Evolutionary conservation across 1,140 invertebrate species (phyloP).

Genomic region (Drosophila tristis): DNA sequence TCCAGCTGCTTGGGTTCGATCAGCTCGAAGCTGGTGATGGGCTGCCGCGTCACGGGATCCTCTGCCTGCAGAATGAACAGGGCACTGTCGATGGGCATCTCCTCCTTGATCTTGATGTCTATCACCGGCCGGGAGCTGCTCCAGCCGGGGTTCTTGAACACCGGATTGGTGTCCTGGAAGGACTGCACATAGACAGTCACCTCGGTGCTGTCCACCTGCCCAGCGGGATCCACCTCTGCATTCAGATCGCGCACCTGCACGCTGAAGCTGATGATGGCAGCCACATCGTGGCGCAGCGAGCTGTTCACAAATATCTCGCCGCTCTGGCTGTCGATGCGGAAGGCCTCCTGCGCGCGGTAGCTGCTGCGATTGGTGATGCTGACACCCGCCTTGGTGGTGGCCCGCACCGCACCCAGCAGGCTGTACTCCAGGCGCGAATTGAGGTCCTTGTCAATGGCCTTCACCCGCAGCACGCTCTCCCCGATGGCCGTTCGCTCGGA

Average conservation of each 20-base stretch:
- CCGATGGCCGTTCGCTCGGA: slow-evolving; percentile 89
- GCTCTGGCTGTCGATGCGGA: slow-evolving; percentile 88
- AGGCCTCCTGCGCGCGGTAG: slow-evolving; percentile 89
- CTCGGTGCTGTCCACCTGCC: slow-evolving; percentile 88
- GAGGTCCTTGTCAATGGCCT: slow-evolving; percentile 89
- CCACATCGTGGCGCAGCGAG: slow-evolving; percentile 90
- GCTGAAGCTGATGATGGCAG: slow-evolving; percentile 91
- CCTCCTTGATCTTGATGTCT: slow-evolving; percentile 89
- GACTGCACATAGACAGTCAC: slow-evolving; percentile 92
- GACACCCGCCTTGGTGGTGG: slow-evolving; percentile 91
- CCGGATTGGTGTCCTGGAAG: slow-evolving; percentile 91
- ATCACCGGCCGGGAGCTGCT: slow-evolving; percentile 88
- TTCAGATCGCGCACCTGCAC: slow-evolving; percentile 90
- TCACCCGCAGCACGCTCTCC: slow-evolving; percentile 87
- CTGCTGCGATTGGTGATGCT: slow-evolving; percentile 86
- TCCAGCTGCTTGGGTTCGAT: slow-evolving; percentile 67
- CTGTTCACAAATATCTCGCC: slow-evolving; percentile 90
- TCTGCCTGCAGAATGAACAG: slow-evolving; percentile 90
- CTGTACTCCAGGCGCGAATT: slow-evolving; percentile 89
- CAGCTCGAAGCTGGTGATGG: slow-evolving; percentile 87
- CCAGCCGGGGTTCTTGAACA: slow-evolving; percentile 90
- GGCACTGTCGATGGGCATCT: slow-evolving; percentile 91
- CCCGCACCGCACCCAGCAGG: slow-evolving; percentile 88
- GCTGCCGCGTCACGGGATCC: slow-evolving; percentile 88
- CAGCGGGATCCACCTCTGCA: slow-evolving; percentile 87